Percentiles rank a stretch among this genome's conserved stretches.
Conservation (phyloP, 2,797 vertebrate species). For the Tragopan temminckii region DNA sequence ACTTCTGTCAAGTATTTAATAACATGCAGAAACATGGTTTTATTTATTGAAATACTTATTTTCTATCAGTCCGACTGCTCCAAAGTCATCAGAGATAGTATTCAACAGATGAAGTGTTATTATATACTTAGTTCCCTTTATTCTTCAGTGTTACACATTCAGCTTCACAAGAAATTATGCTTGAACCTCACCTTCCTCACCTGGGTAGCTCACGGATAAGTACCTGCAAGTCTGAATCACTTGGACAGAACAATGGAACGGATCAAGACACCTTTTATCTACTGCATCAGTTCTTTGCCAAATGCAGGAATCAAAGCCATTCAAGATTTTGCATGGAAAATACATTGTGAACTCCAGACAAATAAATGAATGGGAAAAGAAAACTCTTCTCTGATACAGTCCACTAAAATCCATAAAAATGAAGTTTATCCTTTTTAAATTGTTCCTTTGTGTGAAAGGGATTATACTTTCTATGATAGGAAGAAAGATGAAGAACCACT, state of each 20-base stretch:
- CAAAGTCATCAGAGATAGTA: fast-evolving
- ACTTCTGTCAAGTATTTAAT: background rate
- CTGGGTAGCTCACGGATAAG: background rate
- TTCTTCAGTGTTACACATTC: background rate
- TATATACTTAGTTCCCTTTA: background rate
- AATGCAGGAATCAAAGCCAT: background rate
- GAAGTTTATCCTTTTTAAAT: conserved; percentile 36
- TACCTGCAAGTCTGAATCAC: background rate
- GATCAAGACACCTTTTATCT: conserved; percentile 21
- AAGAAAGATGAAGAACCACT: background rate
- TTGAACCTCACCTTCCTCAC: background rate
- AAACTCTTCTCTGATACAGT: background rate
- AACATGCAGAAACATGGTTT: background rate
- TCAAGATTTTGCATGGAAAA: background rate
- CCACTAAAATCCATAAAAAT: conserved; percentile 31
- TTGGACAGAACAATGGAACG: background rate
- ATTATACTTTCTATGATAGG: background rate
- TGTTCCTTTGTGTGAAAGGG: conserved; percentile 44
- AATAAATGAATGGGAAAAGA: conserved; percentile 2
- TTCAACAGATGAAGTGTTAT: background rate
- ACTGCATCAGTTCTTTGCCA: background rate
- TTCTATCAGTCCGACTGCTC: background rate
- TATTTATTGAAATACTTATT: background rate
- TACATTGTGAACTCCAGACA: background rate
- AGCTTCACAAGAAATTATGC: background rate